Percentiles rank a stretch among this genome's conserved stretches.
Conservation (phyloP, 2,888 invertebrate species). For the Amiota mariae region DNA sequence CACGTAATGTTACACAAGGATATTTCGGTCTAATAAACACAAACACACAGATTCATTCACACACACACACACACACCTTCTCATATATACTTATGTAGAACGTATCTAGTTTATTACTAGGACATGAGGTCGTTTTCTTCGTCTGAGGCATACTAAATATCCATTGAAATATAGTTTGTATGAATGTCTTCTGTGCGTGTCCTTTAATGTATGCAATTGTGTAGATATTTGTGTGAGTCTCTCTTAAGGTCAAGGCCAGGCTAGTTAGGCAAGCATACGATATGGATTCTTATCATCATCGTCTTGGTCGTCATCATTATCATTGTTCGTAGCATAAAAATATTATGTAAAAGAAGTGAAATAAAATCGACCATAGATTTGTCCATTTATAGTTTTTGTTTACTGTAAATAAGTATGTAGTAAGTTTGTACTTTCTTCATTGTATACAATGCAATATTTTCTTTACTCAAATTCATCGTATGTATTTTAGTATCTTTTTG, state of each 20-base stretch:
- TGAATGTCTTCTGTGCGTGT: not conserved
- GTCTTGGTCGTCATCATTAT: not conserved
- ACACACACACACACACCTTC: not conserved
- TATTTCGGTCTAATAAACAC: not conserved
- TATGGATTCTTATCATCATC: not conserved
- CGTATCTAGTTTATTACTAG: not conserved
- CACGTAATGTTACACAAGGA: not conserved
- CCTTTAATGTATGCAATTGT: not conserved
- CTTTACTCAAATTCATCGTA: not conserved
- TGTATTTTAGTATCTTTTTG: not conserved
- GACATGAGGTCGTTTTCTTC: not conserved
- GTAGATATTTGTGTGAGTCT: not conserved
- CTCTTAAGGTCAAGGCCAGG: constrained; percentile 22
- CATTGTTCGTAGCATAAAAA: not conserved
- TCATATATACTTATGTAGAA: not conserved
- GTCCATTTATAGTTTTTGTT: too few species aligned
- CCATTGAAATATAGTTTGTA: not conserved
- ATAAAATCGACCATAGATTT: too few species aligned
- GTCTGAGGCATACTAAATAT: not conserved
- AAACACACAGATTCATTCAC: not conserved
- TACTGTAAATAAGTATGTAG: too few species aligned
- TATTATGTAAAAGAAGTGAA: too few species aligned
- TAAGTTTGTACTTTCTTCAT: too few species aligned
- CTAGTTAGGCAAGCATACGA: constrained; percentile 14
- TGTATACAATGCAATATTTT: too few species aligned